Evolutionary conservation across 1,140 invertebrate genomes (phyloP).

Genomic region (Trichogramma pretiosum): DNA sequence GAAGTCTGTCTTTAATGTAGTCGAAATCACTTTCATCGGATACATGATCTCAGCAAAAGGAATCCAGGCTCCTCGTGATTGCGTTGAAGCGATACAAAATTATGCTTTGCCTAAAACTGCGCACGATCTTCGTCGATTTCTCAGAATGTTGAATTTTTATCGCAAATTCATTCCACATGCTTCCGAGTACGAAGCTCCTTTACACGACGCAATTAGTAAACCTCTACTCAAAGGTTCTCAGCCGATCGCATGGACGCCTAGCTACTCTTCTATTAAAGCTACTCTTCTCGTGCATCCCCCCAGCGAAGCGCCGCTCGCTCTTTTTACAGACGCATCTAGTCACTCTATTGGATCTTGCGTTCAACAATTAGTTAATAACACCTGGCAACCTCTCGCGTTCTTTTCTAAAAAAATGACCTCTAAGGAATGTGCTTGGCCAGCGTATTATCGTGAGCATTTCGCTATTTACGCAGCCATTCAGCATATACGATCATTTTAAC

Average conservation of each 20-base stretch:
- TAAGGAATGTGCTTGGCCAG: too few relatives aligned
- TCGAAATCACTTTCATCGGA: too few relatives aligned
- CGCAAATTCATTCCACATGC: background rate
- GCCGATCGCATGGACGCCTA: background rate
- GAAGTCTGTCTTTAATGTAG: too few relatives aligned
- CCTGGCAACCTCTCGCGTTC: too few relatives aligned
- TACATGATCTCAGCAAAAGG: too few relatives aligned
- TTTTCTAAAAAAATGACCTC: too few relatives aligned
- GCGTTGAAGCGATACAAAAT: background rate
- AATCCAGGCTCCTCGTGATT: background rate
- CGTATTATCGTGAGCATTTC: background rate
- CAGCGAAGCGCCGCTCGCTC: background rate
- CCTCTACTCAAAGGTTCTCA: background rate
- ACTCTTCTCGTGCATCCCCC: background rate
- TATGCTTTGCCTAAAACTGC: background rate
- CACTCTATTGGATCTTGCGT: too few relatives aligned
- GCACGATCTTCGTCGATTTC: background rate
- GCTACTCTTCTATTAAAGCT: background rate
- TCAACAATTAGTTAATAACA: too few relatives aligned
- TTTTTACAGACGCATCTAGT: background rate
- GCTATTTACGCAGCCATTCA: background rate
- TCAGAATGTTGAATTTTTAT: background rate
- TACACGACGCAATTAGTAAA: background rate
- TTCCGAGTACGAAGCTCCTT: background rate
- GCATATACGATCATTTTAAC: too few relatives aligned